A percentile compares a stretch with the other conserved stretches of the same genome.
phyloP scores from a whole-genome alignment of 2,888 invertebrate genomes.

The Adelphocoris suturalis region DNA sequence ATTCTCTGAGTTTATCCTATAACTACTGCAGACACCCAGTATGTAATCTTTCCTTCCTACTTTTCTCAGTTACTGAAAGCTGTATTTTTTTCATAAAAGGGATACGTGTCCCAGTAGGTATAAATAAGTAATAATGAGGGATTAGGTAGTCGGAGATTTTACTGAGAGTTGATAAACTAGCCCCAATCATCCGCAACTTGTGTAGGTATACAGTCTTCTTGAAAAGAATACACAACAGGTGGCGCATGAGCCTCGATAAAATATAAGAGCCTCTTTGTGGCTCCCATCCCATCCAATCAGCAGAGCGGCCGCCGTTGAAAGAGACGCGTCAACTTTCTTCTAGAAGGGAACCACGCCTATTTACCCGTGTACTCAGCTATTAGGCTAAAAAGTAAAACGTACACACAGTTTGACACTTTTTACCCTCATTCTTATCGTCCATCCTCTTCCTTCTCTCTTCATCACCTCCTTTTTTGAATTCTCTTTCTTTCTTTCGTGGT shows the following conservation, averaged over 20 bases:
- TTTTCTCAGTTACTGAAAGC: too few relatives aligned
- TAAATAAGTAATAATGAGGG: too few relatives aligned
- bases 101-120: too few relatives aligned
- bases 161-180: too few relatives aligned
- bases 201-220: too few relatives aligned
- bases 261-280: not conserved
- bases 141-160: too few relatives aligned
- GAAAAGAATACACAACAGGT: too few relatives aligned
- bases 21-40: too few relatives aligned
- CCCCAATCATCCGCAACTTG: too few relatives aligned
- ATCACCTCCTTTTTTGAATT: not conserved
- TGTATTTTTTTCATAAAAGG: too few relatives aligned
- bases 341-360: constrained; percentile 43
- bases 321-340: constrained; percentile 29
- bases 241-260: constrained; percentile 3
- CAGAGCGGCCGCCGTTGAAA: not conserved
- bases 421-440: not conserved
- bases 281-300: not conserved
- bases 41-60: too few relatives aligned
- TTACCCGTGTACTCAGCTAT: constrained; percentile 59
- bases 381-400: constrained; percentile 63
- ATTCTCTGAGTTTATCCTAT: too few relatives aligned
- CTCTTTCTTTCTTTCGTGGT: not conserved
- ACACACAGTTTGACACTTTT: constrained; percentile 28
- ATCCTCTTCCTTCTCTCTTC: not conserved